Evolutionary conservation across 2,113 vertebrate genomes (phyloP).

Genomic region (Chrysemys picta): DNA sequence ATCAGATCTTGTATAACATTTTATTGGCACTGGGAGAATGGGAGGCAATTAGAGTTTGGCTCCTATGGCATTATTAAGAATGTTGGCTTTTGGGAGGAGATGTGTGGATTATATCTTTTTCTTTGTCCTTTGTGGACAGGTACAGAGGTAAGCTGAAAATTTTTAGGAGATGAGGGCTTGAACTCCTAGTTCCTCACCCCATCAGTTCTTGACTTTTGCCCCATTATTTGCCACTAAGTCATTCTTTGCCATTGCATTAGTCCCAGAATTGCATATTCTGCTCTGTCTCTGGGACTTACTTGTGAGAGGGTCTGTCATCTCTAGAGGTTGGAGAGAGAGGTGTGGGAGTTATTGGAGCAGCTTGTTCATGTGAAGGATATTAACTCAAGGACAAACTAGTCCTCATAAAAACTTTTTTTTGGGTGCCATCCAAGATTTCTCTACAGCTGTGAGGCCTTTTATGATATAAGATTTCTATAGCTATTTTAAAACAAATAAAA

Average conservation of each 20-base stretch:
- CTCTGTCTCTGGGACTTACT: background rate
- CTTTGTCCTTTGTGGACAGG: background rate
- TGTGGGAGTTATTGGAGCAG: background rate
- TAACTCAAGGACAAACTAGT: background rate
- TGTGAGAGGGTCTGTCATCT: background rate
- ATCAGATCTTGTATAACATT: accelerated
- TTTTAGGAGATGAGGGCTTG: background rate
- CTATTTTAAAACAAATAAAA: background rate
- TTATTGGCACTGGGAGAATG: background rate
- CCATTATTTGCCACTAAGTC: background rate
- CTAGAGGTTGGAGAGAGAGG: too few species aligned
- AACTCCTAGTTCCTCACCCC: accelerated
- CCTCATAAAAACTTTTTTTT: background rate
- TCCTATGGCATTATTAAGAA: background rate
- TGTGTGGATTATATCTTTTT: background rate
- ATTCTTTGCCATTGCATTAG: background rate
- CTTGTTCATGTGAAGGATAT: background rate
- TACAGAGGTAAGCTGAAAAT: background rate
- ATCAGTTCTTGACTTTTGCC: background rate
- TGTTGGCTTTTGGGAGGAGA: background rate
- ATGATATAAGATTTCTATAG: background rate
- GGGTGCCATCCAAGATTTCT: background rate
- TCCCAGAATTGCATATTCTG: background rate
- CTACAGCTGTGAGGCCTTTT: background rate
- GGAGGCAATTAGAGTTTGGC: background rate